Evolutionary conservation across 2,797 vertebrate genomes (phyloP).

Genomic region (Microctenopoma steveboyesi): DNA sequence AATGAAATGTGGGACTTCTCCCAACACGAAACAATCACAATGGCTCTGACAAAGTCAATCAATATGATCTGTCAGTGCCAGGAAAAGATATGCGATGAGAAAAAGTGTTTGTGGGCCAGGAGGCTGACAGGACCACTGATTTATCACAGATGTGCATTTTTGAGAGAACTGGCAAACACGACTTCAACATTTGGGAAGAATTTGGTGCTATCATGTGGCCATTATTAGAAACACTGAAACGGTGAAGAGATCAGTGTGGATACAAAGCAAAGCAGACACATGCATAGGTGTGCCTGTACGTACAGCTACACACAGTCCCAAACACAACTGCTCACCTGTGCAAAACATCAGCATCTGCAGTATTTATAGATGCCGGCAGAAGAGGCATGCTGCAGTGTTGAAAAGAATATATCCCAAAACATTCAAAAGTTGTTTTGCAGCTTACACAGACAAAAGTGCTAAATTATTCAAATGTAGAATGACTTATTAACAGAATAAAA

Average conservation of each 20-base stretch:
- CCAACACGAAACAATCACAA: conserved; percentile 67
- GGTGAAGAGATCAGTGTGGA: conserved; percentile 39
- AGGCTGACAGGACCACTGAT: conserved; percentile 60
- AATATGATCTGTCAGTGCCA: conserved; percentile 68
- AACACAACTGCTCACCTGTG: conserved; percentile 32
- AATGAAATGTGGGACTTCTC: conserved; percentile 73
- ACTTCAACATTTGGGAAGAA: conserved; percentile 76
- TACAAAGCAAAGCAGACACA: conserved; percentile 27
- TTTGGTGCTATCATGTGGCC: conserved; percentile 72
- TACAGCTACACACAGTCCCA: conserved; percentile 24
- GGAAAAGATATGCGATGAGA: conserved; percentile 50
- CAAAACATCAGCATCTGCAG: conserved; percentile 16
- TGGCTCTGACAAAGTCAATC: conserved; percentile 74
- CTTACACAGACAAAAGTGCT: too few species aligned
- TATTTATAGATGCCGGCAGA: neutral
- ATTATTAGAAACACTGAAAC: conserved; percentile 59
- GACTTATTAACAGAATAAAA: too few species aligned
- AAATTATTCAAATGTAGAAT: too few species aligned
- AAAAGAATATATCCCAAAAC: too few species aligned
- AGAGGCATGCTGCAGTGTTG: neutral
- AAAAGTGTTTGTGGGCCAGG: conserved; percentile 57
- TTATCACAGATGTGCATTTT: conserved; percentile 78
- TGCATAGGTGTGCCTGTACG: conserved; percentile 29
- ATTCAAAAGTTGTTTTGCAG: too few species aligned
- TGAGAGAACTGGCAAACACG: conserved; percentile 53